Evolutionary conservation across 1,140 invertebrate species (phyloP).

Genomic region (Drosophila pallidifrons): DNA sequence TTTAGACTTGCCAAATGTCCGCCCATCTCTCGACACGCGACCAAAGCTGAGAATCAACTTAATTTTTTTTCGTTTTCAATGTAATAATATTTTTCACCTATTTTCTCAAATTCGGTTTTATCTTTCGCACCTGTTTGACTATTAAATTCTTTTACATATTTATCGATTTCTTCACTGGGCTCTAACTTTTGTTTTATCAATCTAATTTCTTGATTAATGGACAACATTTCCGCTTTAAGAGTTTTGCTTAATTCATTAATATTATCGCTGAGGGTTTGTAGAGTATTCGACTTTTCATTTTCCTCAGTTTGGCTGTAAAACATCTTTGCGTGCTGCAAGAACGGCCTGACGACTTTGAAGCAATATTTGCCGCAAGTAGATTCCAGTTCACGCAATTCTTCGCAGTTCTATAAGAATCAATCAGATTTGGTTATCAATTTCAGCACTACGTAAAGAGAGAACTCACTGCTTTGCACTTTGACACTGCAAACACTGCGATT

Average conservation of each 20-base stretch:
- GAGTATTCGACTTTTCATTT: background rate
- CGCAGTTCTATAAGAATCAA: background rate
- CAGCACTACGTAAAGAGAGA: background rate
- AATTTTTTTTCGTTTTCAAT: background rate
- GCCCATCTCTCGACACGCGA: background rate
- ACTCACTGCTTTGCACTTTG: constrained; percentile 4
- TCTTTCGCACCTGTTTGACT: background rate
- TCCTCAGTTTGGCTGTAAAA: background rate
- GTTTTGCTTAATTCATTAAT: background rate
- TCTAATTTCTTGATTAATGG: background rate
- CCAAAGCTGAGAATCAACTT: background rate
- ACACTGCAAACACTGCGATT: constrained; percentile 9
- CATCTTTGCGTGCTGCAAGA: background rate
- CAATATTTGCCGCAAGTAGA: too few species aligned
- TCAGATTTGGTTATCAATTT: background rate
- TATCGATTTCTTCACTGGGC: background rate
- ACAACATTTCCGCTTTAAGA: background rate
- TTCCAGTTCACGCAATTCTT: too few species aligned
- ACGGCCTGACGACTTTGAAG: background rate
- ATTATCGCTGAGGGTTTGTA: background rate
- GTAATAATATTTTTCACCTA: background rate
- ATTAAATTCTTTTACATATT: background rate
- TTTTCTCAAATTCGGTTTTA: background rate
- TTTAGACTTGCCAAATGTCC: background rate
- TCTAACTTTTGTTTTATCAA: too few species aligned